Evolutionary conservation across 2,888 invertebrate genomes (phyloP).

Genomic region (Caenorhabditis sinica): DNA sequence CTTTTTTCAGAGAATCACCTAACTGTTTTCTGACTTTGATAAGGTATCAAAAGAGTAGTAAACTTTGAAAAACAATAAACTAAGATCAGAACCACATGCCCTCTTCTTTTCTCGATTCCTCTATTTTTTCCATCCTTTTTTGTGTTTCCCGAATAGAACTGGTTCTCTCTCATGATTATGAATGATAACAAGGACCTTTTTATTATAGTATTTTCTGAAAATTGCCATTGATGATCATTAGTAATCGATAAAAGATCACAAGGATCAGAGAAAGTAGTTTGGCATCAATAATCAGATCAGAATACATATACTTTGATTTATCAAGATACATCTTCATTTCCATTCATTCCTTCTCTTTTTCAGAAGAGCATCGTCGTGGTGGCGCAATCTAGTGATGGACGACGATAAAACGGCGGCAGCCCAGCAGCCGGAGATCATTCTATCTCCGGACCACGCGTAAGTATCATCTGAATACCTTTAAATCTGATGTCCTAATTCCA

Average conservation of each 20-base stretch:
- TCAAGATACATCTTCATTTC: not conserved
- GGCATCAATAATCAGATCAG: slow-evolving; percentile 34
- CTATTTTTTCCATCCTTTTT: slow-evolving; percentile 1
- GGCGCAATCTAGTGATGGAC: slow-evolving; percentile 74
- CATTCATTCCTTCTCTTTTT: slow-evolving; percentile 5
- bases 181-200: slow-evolving; percentile 11
- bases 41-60: slow-evolving; percentile 43
- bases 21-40: slow-evolving; percentile 24
- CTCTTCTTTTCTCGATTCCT: slow-evolving; percentile 18
- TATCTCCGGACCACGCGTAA: slow-evolving; percentile 69
- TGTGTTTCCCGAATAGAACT: not conserved
- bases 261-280: slow-evolving; percentile 20
- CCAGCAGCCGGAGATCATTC: slow-evolving; percentile 68
- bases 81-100: slow-evolving; percentile 27
- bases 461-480: slow-evolving; percentile 1
- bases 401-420: slow-evolving; percentile 66
- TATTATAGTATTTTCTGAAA: slow-evolving; percentile 39
- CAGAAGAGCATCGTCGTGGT: slow-evolving; percentile 73
- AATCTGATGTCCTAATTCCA: not conserved
- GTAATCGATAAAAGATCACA: slow-evolving; percentile 40
- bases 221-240: slow-evolving; percentile 33
- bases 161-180: slow-evolving; percentile 15
- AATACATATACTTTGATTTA: slow-evolving; percentile 26
- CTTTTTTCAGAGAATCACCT: not conserved
- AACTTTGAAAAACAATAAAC: slow-evolving; percentile 25